These are phyloP conservation scores for Carposina sasakii DNA, from an alignment of 1,140 invertebrate species.

Conservation along the genomic window DNA sequence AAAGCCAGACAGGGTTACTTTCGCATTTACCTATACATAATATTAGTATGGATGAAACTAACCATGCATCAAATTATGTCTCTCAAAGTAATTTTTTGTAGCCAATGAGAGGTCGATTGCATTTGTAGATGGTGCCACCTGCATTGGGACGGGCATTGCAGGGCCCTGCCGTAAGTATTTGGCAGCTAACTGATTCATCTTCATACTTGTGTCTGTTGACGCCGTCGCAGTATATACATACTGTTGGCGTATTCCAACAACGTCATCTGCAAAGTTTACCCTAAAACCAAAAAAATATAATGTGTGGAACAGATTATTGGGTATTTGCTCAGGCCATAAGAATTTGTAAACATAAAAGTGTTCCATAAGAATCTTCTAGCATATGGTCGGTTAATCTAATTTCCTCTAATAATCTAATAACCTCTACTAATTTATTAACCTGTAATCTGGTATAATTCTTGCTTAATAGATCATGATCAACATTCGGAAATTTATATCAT, in stretches of 20 bases:
- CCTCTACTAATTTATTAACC: too few species aligned
- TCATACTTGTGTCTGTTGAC: slow-evolving; percentile 73
- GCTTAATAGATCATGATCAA: too few species aligned
- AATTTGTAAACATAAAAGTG: too few species aligned
- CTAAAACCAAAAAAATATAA: slow-evolving; percentile 43
- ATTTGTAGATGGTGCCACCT: slow-evolving; percentile 37
- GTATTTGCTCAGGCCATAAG: too few species aligned
- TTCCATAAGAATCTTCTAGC: too few species aligned
- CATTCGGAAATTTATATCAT: too few species aligned
- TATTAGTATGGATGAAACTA: too few species aligned
- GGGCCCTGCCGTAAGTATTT: slow-evolving; percentile 75
- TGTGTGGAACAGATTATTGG: slow-evolving; percentile 4
- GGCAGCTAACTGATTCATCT: slow-evolving; percentile 77
- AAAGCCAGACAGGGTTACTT: too few species aligned
- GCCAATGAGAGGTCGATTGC: slow-evolving; percentile 76
- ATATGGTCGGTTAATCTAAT: too few species aligned
- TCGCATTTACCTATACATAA: too few species aligned
- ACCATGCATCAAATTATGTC: slow-evolving; percentile 75
- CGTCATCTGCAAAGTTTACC: slow-evolving; percentile 68
- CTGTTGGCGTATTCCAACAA: slow-evolving; percentile 31
- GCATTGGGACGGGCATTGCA: background rate
- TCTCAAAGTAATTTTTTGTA: slow-evolving; percentile 78
- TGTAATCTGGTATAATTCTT: too few species aligned
- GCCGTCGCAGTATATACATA: slow-evolving; percentile 31
- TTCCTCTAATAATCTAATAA: too few species aligned